phyloP scores from a whole-genome alignment of 2,888 invertebrate genomes.

The Agonopterix alstromeriana region DNA sequence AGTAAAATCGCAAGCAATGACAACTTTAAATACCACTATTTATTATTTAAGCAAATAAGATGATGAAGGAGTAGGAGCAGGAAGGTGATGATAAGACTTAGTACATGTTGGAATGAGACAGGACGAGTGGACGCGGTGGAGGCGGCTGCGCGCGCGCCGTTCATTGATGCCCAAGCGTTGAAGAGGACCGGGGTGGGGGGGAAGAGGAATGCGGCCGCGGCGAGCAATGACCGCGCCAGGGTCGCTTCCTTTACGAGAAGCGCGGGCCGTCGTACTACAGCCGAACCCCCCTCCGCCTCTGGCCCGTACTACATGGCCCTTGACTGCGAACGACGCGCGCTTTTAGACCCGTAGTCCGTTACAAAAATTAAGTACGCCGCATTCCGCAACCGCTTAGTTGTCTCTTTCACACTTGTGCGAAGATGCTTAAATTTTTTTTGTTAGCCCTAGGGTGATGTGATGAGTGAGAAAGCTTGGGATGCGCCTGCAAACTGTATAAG shows the following conservation, averaged over 20 bases:
- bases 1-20: too few species aligned
- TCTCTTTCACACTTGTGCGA: slow-evolving; percentile 25
- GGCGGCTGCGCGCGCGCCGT: slow-evolving; percentile 58
- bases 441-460: too few species aligned
- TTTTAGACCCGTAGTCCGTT: slow-evolving; percentile 72
- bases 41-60: too few species aligned
- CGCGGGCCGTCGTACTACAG: slow-evolving; percentile 72
- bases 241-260: slow-evolving; percentile 76
- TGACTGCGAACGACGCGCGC: slow-evolving; percentile 49
- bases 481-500: too few species aligned
- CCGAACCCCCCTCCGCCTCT: slow-evolving; percentile 36
- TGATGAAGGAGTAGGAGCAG: too few species aligned
- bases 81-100: too few species aligned
- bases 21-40: too few species aligned
- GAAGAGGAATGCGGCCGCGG: slow-evolving; percentile 71
- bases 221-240: slow-evolving; percentile 77
- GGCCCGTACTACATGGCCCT: slow-evolving; percentile 60
- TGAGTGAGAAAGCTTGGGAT: too few species aligned
- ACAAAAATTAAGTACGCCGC: slow-evolving; percentile 74
- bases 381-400: slow-evolving; percentile 56
- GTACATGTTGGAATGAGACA: slow-evolving; percentile 23
- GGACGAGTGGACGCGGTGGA: slow-evolving; percentile 12
- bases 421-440: too few species aligned
- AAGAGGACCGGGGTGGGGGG: slow-evolving; percentile 30
- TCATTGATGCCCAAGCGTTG: slow-evolving; percentile 72